These are phyloP conservation scores for Drosophila simulans DNA, from an alignment of 1,140 invertebrate genomes.

Conservation along the genomic window DNA sequence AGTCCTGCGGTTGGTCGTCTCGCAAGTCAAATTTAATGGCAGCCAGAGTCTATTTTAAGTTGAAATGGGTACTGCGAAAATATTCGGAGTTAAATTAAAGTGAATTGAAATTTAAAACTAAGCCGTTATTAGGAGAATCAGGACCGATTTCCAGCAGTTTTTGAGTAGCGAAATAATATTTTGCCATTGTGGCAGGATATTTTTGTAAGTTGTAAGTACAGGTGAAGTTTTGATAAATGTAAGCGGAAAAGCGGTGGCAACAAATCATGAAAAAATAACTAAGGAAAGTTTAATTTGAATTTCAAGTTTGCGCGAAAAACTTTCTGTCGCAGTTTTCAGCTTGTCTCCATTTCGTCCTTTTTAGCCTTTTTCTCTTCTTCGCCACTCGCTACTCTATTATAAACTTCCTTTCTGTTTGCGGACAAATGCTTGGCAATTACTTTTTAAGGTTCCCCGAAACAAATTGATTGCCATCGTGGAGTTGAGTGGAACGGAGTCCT, in stretches of 20 bases:
- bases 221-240: constrained; percentile 67
- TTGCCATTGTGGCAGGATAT: not conserved
- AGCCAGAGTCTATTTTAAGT: constrained; percentile 13
- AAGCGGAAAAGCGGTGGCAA: constrained; percentile 19
- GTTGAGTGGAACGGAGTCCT: not conserved
- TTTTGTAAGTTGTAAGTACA: constrained; percentile 10
- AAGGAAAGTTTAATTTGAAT: constrained; percentile 80
- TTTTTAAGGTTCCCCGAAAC: constrained; percentile 66
- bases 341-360: constrained; percentile 6
- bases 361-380: constrained; percentile 18
- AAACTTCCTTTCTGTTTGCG: constrained; percentile 45
- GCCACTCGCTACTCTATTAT: constrained; percentile 42
- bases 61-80: not conserved
- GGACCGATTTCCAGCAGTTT: too few species aligned
- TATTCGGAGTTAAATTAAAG: not conserved
- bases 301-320: constrained; percentile 67
- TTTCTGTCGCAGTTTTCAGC: constrained; percentile 45
- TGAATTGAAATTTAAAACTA: too few species aligned
- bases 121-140: too few species aligned
- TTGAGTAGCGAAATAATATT: too few species aligned
- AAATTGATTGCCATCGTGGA: constrained; percentile 70
- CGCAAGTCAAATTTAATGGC: constrained; percentile 27
- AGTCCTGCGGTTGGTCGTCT: constrained; percentile 15
- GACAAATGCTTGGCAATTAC: constrained; percentile 78
- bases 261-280: constrained; percentile 68